Percentiles rank a stretch among this genome's conserved stretches.
phyloP scores from a whole-genome alignment of 2,797 vertebrate species.

The Eutrigla gurnardus region DNA sequence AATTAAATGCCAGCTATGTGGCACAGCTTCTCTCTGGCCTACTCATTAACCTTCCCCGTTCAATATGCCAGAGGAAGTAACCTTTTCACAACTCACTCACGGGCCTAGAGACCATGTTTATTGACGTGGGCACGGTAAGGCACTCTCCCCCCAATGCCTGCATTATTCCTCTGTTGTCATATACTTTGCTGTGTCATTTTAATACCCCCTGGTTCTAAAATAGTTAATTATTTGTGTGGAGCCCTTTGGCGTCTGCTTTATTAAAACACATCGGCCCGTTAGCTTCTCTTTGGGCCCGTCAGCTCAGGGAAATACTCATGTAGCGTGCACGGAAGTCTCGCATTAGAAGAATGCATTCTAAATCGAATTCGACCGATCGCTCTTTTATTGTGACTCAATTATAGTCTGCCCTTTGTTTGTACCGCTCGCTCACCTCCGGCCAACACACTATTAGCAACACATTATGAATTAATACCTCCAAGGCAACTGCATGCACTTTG shows the following conservation, averaged over 20 bases:
- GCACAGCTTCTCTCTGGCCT: slow-evolving; percentile 55
- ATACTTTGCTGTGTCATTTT: slow-evolving; percentile 44
- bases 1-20: slow-evolving; percentile 78
- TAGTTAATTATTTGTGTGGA: slow-evolving; percentile 55
- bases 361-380: slow-evolving; percentile 21
- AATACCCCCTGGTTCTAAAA: slow-evolving; percentile 58
- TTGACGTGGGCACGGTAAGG: slow-evolving; percentile 29
- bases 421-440: slow-evolving; percentile 17
- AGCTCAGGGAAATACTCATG: slow-evolving; percentile 35
- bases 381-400: slow-evolving; percentile 50
- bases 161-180: slow-evolving; percentile 51
- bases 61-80: slow-evolving; percentile 75
- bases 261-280: slow-evolving; percentile 55
- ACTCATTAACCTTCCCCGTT: slow-evolving; percentile 80
- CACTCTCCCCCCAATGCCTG: slow-evolving; percentile 17
- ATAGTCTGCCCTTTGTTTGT: slow-evolving; percentile 23
- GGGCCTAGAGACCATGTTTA: slow-evolving; percentile 60
- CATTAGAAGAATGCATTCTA: slow-evolving; percentile 26
- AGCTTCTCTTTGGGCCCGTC: slow-evolving; percentile 40
- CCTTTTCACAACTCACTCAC: slow-evolving; percentile 76
- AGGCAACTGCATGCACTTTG: slow-evolving; percentile 42
- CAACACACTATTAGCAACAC: slow-evolving; percentile 12
- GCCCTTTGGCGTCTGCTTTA: slow-evolving; percentile 49
- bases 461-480: slow-evolving; percentile 38
- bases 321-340: slow-evolving; percentile 9